Conservation (phyloP, 2,113 vertebrate species). For the Aptenodytes patagonicus region DNA sequence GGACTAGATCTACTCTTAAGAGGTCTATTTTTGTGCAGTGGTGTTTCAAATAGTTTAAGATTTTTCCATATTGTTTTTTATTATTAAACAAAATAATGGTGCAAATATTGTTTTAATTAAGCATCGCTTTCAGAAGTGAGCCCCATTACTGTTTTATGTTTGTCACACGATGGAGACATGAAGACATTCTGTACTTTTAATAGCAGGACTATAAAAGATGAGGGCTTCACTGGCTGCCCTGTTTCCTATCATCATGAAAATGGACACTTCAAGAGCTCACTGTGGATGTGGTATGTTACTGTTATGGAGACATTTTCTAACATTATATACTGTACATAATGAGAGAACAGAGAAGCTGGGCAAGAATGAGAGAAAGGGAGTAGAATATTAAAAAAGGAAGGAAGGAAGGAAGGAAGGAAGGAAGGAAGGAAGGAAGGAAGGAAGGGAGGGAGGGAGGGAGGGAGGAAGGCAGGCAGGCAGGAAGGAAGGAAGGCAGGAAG, state of each 20-base stretch:
- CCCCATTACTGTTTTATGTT: conserved; percentile 41
- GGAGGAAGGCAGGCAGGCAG: too few relatives aligned
- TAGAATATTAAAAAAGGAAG: not conserved
- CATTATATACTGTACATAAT: not conserved
- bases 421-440: too few relatives aligned
- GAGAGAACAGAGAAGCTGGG: not conserved
- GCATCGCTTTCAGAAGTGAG: conserved; percentile 16
- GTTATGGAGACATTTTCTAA: not conserved
- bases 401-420: too few relatives aligned
- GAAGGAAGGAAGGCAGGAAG: too few relatives aligned
- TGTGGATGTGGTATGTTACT: not conserved
- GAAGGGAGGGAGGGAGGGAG: too few relatives aligned
- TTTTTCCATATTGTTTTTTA: not conserved
- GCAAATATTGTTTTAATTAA: conserved; percentile 55
- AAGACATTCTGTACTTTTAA: conserved; percentile 24
- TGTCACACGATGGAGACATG: conserved; percentile 15
- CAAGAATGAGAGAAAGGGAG: not conserved
- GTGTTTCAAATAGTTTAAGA: conserved; percentile 3
- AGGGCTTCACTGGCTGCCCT: conserved; percentile 4
- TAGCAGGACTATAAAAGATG: conserved; percentile 26
- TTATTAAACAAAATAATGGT: conserved; percentile 37
- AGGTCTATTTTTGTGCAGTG: not conserved
- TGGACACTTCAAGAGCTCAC: not conserved
- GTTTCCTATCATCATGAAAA: conserved; percentile 40
- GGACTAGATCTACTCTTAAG: not conserved